A percentile compares a stretch with the other conserved stretches of the same genome.
Conservation (phyloP, 2,888 invertebrate species). For the Agrochola circellaris region DNA sequence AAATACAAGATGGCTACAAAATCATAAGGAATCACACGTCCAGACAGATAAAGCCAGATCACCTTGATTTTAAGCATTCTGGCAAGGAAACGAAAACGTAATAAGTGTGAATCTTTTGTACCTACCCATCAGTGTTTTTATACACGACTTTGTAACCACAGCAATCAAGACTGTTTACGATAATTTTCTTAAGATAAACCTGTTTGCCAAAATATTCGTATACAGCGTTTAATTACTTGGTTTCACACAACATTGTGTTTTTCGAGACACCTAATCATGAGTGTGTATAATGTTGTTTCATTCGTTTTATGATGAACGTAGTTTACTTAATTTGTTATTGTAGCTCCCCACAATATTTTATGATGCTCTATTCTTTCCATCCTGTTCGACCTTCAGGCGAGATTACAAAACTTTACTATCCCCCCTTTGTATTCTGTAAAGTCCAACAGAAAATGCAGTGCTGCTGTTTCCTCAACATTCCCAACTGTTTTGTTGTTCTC, state of each 20-base stretch:
- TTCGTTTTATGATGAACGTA: constrained; percentile 23
- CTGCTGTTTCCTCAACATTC: constrained; percentile 6
- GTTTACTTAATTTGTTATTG: constrained; percentile 20
- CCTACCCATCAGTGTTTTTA: constrained; percentile 36
- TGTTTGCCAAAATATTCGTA: constrained; percentile 45
- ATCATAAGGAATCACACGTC: constrained; percentile 50
- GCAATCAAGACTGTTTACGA: constrained; percentile 54
- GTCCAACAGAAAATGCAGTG: constrained; percentile 9
- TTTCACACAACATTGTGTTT: constrained; percentile 30
- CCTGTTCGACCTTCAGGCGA: background rate
- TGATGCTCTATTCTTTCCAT: constrained; percentile 1
- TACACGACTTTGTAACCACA: constrained; percentile 29
- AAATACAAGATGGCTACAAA: constrained; percentile 47
- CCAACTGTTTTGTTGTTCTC: constrained; percentile 4
- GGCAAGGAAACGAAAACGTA: constrained; percentile 51
- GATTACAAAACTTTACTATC: constrained; percentile 11
- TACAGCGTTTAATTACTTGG: constrained; percentile 38
- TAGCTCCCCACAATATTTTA: background rate
- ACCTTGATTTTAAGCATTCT: constrained; percentile 60
- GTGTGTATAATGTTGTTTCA: constrained; percentile 3
- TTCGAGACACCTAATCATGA: background rate
- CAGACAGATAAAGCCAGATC: constrained; percentile 54
- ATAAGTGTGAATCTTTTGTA: constrained; percentile 50
- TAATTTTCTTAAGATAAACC: constrained; percentile 50
- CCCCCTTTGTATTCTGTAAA: background rate